Base-by-base conservation (phyloP, 2,797 vertebrate genomes). In the Spheniscus humboldti region DNA sequence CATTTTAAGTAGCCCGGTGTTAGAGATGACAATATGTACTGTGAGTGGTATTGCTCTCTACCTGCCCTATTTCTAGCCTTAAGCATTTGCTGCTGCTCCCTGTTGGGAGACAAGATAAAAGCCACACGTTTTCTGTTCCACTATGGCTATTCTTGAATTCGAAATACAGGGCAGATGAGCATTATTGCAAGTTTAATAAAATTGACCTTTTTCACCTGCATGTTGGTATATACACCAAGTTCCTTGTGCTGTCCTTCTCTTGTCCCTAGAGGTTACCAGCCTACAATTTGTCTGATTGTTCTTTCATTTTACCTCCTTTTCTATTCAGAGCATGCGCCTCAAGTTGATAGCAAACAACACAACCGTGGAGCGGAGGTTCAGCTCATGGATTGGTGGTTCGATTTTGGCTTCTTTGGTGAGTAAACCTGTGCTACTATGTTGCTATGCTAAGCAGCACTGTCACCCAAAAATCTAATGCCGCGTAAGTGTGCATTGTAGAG, bases 321-420 rank as follows among this genome's bases (percentile, higher is more conserved):
- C 13, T 94, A 93, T 96, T 41, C 97, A 99, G 99, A 99, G 99
- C 92, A 99, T 99, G 99, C 98, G 99, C 76, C 98, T 99, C 97
- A 99, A 99, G 97, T 94, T 99, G 97, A 99, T 99, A 86, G 99
- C 99, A 6, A 99, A 99, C 98, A 99, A 99, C 96, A 99, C 99
- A 6, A 99, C 99, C 2, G 99, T 99, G 96, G 99, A 99, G 96
- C 98, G 99, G 62, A 98, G 99, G 87, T 99, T 99, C 98, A 99
- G 99, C 90, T 99, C 99, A 0, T 99, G 99, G 99, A 99, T 99
- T 59, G 99, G 99, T 75, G 99, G 99, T 33, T 99, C 99, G 15
- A 99, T 99, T 97, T 97, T 99, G 93, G 99, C 99, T 41, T 99
- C 99, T 86, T 97, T 99, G 96, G 99, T 99, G 96, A 98, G 99